Percentiles rank a stretch among this genome's conserved stretches.
Conservation (phyloP, 2,113 vertebrate species). For the Centropus bengalensis region DNA sequence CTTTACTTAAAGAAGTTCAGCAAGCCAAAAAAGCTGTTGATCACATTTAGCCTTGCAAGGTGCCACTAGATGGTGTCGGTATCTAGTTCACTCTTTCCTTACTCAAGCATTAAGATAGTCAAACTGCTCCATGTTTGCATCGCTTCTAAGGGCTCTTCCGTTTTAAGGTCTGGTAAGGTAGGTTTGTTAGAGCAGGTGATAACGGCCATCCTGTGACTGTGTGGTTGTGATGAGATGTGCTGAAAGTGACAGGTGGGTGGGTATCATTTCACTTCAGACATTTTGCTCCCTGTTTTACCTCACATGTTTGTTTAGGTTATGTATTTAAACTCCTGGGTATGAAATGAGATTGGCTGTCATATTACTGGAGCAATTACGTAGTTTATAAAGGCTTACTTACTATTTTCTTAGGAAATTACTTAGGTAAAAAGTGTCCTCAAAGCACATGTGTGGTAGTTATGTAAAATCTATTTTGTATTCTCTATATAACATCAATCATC, state of each 20-base stretch:
- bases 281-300: background rate
- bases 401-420: background rate
- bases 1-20: background rate
- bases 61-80: constrained; percentile 70
- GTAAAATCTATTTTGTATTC: background rate
- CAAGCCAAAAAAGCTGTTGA: background rate
- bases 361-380: background rate
- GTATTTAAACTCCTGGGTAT: background rate
- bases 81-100: constrained; percentile 37
- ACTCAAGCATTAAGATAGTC: background rate
- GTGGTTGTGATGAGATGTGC: background rate
- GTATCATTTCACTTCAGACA: background rate
- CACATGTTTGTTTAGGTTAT: background rate
- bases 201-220: background rate
- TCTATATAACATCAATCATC: background rate
- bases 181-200: background rate
- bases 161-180: background rate
- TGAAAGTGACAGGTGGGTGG: background rate
- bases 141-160: background rate
- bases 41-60: constrained; percentile 9
- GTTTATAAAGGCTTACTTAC: background rate
- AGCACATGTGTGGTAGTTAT: fast-evolving
- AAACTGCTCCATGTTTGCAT: background rate
- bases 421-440: background rate
- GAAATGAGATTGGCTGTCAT: background rate